These are phyloP conservation scores for Pimephales promelas DNA, from an alignment of 2,113 vertebrate genomes.

Conservation along the genomic window DNA sequence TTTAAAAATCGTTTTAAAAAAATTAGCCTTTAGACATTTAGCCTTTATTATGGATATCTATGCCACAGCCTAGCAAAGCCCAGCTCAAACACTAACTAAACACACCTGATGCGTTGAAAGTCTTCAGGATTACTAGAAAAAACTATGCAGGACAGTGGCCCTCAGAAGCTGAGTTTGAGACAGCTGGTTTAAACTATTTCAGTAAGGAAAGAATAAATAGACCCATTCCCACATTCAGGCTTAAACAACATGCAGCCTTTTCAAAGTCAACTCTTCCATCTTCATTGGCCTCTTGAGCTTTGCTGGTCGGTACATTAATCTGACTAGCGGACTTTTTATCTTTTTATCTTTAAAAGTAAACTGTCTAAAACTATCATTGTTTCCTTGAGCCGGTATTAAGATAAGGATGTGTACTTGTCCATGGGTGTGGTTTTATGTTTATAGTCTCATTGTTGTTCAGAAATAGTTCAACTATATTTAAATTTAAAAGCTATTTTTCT, in stretches of 20 bases:
- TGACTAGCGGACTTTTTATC: neutral
- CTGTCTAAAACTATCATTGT: no score
- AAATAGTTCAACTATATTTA: no score
- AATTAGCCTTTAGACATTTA: no score
- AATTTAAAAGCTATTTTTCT: neutral
- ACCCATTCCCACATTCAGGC: neutral
- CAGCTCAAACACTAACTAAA: no score
- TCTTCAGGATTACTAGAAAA: no score
- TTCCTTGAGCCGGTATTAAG: neutral
- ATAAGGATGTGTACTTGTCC: slow-evolving; percentile 1
- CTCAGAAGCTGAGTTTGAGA: no score
- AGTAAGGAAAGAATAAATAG: neutral
- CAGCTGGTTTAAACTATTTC: neutral
- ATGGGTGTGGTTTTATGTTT: slow-evolving; percentile 18
- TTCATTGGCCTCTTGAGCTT: neutral
- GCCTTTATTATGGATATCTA: no score
- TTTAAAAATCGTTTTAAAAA: no score
- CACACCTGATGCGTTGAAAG: no score
- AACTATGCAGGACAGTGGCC: no score
- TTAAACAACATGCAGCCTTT: neutral
- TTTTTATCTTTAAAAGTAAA: no score
- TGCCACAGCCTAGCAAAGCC: no score
- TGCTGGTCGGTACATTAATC: neutral
- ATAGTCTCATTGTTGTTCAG: neutral
- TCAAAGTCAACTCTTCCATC: neutral